phyloP scores from a whole-genome alignment of 2,113 vertebrate genomes.

The Oriolus oriolus region DNA sequence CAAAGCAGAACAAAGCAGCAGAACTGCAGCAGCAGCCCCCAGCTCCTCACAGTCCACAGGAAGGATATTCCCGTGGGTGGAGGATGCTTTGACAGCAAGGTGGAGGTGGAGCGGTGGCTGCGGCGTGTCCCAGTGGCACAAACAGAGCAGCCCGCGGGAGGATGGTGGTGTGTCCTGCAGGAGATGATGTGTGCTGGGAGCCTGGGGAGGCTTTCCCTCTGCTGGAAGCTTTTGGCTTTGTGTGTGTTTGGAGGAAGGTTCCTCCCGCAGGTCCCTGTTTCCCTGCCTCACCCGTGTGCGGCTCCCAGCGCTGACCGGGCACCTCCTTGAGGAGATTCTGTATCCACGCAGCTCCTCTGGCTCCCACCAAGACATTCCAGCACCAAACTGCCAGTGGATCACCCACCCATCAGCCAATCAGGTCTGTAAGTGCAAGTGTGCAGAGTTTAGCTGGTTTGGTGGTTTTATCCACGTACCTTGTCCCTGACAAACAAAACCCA shows the following conservation, averaged over 20 bases:
- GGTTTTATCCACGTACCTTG: not conserved
- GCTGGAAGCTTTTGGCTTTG: not conserved
- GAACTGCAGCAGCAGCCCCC: not conserved
- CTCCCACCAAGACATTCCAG: not conserved
- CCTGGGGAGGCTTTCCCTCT: not conserved
- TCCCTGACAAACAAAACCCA: not conserved
- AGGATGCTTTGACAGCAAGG: not conserved
- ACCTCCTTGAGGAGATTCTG: not conserved
- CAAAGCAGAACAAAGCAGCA: not conserved
- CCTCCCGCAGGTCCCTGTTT: rapidly evolving
- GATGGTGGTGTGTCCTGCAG: not conserved
- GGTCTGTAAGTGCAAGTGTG: not conserved
- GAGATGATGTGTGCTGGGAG: rapidly evolving
- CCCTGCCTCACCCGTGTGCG: not conserved
- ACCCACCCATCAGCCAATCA: not conserved
- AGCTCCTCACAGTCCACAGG: not conserved
- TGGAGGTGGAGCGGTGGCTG: not conserved
- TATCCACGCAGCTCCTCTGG: not conserved
- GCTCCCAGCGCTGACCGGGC: not conserved
- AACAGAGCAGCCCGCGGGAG: too few relatives aligned
- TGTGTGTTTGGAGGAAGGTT: not conserved
- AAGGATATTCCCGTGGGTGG: not conserved
- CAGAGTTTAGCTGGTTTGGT: not conserved
- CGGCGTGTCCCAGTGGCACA: not conserved
- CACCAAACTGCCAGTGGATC: not conserved